phyloP scores from a whole-genome alignment of 2,797 vertebrate genomes.

The Menidia menidia region DNA sequence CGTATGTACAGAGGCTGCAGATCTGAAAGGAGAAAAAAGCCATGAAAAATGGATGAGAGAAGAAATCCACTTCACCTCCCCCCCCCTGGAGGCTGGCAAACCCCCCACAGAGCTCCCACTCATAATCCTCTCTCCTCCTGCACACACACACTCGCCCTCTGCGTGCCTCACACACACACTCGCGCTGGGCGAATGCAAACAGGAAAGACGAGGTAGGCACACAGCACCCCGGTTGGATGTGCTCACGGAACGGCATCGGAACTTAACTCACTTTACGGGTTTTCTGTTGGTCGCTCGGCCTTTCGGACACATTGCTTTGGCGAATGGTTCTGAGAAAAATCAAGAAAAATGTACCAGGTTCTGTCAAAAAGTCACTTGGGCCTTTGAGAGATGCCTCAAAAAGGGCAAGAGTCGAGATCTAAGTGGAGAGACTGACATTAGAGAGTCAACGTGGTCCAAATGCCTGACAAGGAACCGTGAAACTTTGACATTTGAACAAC shows the following conservation, averaged over 20 bases:
- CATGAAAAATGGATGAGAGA: conserved; percentile 88
- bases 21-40: conserved; percentile 81
- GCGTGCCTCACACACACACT: conserved; percentile 55
- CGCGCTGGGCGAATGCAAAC: conserved; percentile 60
- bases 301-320: neutral
- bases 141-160: conserved; percentile 62
- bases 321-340: neutral
- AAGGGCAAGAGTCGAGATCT: conserved; percentile 43
- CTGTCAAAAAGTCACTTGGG: conserved; percentile 19
- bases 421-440: conserved; percentile 37
- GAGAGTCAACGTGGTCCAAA: conserved; percentile 28
- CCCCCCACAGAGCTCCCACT: conserved; percentile 76
- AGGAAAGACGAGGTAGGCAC: conserved; percentile 55
- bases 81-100: conserved; percentile 68
- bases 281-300: conserved; percentile 3
- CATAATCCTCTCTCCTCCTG: conserved; percentile 77
- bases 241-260: conserved; percentile 1
- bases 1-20: conserved; percentile 74
- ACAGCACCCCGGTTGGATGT: conserved; percentile 39
- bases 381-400: conserved; percentile 23
- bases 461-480: conserved; percentile 9
- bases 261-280: conserved; percentile 9
- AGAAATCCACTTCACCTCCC: conserved; percentile 82
- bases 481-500: conserved; percentile 4
- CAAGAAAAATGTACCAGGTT: conserved; percentile 1